These are phyloP conservation scores for Cichladusa arquata DNA, from an alignment of 2,113 vertebrate species.

Conservation along the genomic window DNA sequence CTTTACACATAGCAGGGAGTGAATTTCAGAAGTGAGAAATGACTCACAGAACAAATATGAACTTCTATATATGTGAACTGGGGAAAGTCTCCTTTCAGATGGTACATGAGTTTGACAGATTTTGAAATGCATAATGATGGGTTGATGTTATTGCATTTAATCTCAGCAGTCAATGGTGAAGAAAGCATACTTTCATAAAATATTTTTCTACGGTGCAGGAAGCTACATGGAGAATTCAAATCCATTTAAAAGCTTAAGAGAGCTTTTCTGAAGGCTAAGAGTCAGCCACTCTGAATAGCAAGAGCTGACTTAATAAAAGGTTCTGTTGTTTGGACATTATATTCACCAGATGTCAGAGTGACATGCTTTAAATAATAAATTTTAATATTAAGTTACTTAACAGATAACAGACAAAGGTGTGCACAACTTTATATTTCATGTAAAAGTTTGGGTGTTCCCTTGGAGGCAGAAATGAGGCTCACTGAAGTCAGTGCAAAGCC, in stretches of 20 bases:
- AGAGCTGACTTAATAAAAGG: neutral
- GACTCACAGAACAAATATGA: neutral
- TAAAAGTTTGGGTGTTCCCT: neutral
- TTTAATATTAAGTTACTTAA: neutral
- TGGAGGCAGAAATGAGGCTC: neutral
- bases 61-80: neutral
- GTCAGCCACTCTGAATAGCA: neutral
- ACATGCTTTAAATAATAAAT: neutral
- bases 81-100: neutral
- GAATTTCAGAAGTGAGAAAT: slow-evolving; percentile 34
- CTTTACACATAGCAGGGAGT: slow-evolving; percentile 11
- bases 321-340: neutral
- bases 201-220: neutral
- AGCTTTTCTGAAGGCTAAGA: neutral
- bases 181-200: neutral
- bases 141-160: neutral
- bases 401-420: neutral
- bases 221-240: neutral
- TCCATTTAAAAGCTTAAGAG: neutral
- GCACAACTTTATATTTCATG: neutral
- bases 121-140: neutral
- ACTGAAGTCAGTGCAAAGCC: neutral
- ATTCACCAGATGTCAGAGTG: neutral
- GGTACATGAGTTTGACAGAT: neutral
- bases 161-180: neutral